Base-by-base conservation (phyloP, 2,113 vertebrate genomes). In the Chiloscyllium plagiosum region DNA sequence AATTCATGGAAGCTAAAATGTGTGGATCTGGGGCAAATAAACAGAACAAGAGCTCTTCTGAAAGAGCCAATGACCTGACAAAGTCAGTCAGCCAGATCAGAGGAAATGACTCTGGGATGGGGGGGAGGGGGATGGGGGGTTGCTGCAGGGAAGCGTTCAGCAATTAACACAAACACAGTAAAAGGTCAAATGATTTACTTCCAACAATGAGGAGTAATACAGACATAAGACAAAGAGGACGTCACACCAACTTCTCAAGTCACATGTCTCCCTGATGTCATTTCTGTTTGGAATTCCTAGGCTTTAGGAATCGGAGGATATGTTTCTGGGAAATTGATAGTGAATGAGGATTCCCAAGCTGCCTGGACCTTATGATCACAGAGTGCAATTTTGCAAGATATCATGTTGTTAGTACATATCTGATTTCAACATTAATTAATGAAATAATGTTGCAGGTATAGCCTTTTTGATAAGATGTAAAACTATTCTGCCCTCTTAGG, bases 11-110 rank as follows among this genome's bases (percentile, higher is more conserved):
- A 96, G 90, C 6, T 61, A 93, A 95, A 96, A 96, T 0, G 3
- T 96, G 96, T 96, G 69, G 96, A 95, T 96, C 96, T 96, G 96
- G 6, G 52, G 96, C 96, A 97, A 96, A 96, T 2, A 22, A 83
- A 97, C 96, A 96, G 96, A 96, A 96, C 96, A 96, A 97, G 97
- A 96, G 96, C 96, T 97, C 96, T 96, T 96, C 96, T 56, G 94
- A 47, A 1, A 7, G 29, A 96, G 96, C 68, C 94, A 95, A 96
- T 96, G 96, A 97, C 56, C 96, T 97, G 97, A 97, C 96, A 76
- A 95, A 95, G 94, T 95, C 94, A 72, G 68, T 95, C 94, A 95
- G 94, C 37, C 94, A 95, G 94, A 95, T 72, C 94, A 95, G 94
- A 95, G 94, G 94, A 72, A 72, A 95, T 24, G 29, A 26, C 47